Percentiles rank a stretch among this genome's conserved stretches.
Conservation (phyloP, 2,797 vertebrate genomes). For the Remorina albescens region DNA sequence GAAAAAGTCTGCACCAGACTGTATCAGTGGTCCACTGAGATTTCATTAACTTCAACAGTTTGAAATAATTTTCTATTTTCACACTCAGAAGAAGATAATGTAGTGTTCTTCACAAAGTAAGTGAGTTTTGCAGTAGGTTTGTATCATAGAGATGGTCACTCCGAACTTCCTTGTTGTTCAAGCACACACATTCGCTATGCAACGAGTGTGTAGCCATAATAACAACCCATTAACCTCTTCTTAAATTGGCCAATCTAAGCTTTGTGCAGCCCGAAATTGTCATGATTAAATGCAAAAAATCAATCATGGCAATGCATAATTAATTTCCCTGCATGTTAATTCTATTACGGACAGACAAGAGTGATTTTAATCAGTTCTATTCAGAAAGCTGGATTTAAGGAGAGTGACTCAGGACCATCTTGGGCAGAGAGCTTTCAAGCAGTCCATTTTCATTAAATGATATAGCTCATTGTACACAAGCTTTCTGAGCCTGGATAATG, state of each 20-base stretch:
- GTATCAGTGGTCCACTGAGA: neutral
- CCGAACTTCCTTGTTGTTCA: conserved; percentile 61
- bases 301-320: conserved; percentile 81
- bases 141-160: conserved; percentile 58
- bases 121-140: conserved; percentile 39
- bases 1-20: neutral
- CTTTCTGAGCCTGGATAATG: conserved; percentile 29
- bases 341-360: conserved; percentile 74
- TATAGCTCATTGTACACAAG: conserved; percentile 46
- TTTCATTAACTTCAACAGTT: conserved; percentile 12
- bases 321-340: conserved; percentile 83
- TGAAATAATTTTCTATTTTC: conserved; percentile 23
- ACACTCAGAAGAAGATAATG: conserved; percentile 22
- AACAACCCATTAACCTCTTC: conserved; percentile 83
- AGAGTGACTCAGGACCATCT: conserved; percentile 36
- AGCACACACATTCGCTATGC: conserved; percentile 44
- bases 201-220: conserved; percentile 73
- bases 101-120: conserved; percentile 22
- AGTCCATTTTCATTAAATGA: conserved; percentile 38
- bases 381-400: conserved; percentile 55
- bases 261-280: conserved; percentile 88
- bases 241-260: conserved; percentile 84
- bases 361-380: conserved; percentile 73
- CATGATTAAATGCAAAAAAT: conserved; percentile 85
- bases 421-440: conserved; percentile 19